Conservation (phyloP, 2,888 invertebrate genomes). For the Celastrina argiolus region DNA sequence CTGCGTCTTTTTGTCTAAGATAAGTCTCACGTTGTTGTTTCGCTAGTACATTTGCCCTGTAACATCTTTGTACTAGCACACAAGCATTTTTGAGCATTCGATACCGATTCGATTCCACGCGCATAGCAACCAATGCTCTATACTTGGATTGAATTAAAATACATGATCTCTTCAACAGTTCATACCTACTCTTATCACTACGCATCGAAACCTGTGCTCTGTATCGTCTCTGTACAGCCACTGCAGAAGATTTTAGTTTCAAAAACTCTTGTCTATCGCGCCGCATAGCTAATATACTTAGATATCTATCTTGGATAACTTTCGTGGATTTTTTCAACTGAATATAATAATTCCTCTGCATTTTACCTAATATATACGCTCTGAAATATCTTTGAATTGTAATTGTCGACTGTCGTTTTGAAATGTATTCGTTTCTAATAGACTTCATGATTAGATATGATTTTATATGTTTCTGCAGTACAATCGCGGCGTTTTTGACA, state of each 20-base stretch:
- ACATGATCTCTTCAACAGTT: constrained; percentile 35
- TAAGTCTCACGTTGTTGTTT: constrained; percentile 46
- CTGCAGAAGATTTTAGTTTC: constrained; percentile 44
- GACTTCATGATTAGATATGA: constrained; percentile 50
- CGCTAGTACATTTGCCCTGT: constrained; percentile 50
- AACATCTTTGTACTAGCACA: constrained; percentile 57
- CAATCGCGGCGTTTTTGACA: constrained; percentile 52
- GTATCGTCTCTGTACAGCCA: constrained; percentile 48
- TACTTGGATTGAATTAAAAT: constrained; percentile 58
- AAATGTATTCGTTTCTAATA: constrained; percentile 41
- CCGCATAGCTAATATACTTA: constrained; percentile 56
- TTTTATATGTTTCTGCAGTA: constrained; percentile 71
- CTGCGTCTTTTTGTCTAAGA: constrained; percentile 48
- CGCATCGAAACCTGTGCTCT: constrained; percentile 45
- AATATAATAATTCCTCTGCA: constrained; percentile 36
- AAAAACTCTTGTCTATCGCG: constrained; percentile 43
- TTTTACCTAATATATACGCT: constrained; percentile 38
- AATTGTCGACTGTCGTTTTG: constrained; percentile 44
- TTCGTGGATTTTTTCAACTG: constrained; percentile 41
- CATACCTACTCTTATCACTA: constrained; percentile 34
- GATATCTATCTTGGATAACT: constrained; percentile 56
- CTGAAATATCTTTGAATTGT: constrained; percentile 46
- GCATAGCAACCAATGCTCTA: constrained; percentile 56
- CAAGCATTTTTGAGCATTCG: constrained; percentile 46
- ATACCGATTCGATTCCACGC: constrained; percentile 45